Base-by-base conservation (phyloP, 2,113 vertebrate species). In the Cnemophilus loriae region DNA sequence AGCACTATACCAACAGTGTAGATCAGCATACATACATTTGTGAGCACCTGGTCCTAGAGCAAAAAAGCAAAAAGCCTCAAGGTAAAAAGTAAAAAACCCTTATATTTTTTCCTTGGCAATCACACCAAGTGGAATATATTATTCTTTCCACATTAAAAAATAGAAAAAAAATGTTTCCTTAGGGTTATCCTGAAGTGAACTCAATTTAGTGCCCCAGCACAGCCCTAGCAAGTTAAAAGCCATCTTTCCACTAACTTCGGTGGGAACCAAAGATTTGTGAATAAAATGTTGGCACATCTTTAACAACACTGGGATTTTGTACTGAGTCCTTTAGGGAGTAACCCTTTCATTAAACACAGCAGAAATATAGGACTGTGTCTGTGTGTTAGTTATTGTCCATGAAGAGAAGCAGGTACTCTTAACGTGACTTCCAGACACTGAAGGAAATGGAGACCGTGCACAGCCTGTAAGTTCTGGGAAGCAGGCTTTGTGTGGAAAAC, bases 101-200 rank as follows among this genome's bases (percentile, higher is more conserved):
- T 67, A 2, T 28, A 11, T 18, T 35, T 60, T 89, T 56, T 13
- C 63, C 61, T 76, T 88, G 78, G 67, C 75, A 89, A 60, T 56
- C 30, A 24, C 46, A 80, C 63, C 37, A 37, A 87, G 47, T 27
- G 47, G 64, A 93, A 84, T 88, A 49, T 39, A 23, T 30, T 17
- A 88, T 88, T 84, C 57, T 78, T 83, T 84, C 79, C 68, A 64
- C 79, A 44, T 52, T 85, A 60, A 73, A 41, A 27, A 42, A 42
- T n/a, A n/a, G n/a, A 91, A 89, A 61, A 50, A 89, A 70, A 47
- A 68, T 9, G 30, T 71, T 92, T 93, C 56, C 60, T 92, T 16
- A 2, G 65, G 42, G 44, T 73, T 93, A 95, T 90, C 94, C 94
- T 84, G 73, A 91, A 91, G 26, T 83, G 84, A 95, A 95, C 93